Base-by-base conservation (phyloP, 2,797 vertebrate genomes). In the Falco concolor region DNA sequence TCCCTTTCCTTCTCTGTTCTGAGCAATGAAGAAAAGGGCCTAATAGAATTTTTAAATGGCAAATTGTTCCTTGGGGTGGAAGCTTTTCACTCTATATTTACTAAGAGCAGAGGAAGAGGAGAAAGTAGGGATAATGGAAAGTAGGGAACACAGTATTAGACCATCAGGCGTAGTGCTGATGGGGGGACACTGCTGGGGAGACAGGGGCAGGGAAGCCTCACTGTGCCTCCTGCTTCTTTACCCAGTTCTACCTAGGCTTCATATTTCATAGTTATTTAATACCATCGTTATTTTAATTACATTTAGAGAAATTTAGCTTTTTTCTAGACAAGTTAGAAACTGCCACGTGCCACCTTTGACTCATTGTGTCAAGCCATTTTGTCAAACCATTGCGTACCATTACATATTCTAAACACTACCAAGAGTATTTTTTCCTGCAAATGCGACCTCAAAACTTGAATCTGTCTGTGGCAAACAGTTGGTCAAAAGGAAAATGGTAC, bases 341-440 rank as follows among this genome's bases (percentile, higher is more conserved):
- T 74, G 65, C 25, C 27, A 21, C 2, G 4, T 54, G 17, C 36
- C 36, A 42, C 28, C 16, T 78, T 75, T 75, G n/a, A 65, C 9
- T 63, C 9, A 3, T 24, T 36, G 8, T 44, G 50, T 73, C 63
- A 61, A 89, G 90, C n/a, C 2, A 25, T 87, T 78, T 75, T 73
- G 28, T 79, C 77, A 76, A 67, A 73, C 34, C 6, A 2, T 20
- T 0, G 0, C 44, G 16, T 30, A 13, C 19, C 6, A 4, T 67
- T 79, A 25, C 8, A 6, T 60, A 30, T 45, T 73, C 25, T 42
- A 64, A 84, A 83, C 56, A 19, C 14, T 63, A 18, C 36, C 21
- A 30, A 47, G 36, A 60, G 32, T 60, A 76, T 45, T 19, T 60
- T 52, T 38, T 67, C 47, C 68, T 70, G 44, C 47, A 70, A 61